A percentile compares a stretch with the other conserved stretches of the same genome.
Evolutionary conservation across 2,888 invertebrate genomes (phyloP).

Genomic region (Ctena decussata): DNA sequence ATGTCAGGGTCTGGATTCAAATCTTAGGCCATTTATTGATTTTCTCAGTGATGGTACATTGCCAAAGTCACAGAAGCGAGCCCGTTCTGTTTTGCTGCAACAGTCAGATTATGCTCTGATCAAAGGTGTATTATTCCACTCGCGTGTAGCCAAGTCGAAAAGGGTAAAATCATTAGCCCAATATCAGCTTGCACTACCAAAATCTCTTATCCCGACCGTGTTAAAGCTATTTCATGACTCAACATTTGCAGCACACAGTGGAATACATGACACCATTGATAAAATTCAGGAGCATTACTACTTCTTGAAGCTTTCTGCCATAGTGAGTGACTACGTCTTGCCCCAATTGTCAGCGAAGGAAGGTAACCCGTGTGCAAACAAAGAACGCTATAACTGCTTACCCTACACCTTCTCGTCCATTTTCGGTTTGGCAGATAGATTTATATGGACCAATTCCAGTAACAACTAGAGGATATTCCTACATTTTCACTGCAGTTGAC

Average conservation of each 20-base stretch:
- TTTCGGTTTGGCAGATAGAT: conserved; percentile 63
- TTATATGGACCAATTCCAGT: conserved; percentile 51
- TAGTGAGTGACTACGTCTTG: conserved; percentile 43
- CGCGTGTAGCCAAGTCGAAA: conserved; percentile 1
- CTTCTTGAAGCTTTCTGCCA: conserved; percentile 26
- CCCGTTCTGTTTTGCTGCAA: conserved; percentile 33
- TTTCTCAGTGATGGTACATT: conserved; percentile 28
- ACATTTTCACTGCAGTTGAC: conserved; percentile 57
- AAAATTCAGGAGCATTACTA: conserved; percentile 48
- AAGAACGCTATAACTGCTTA: conserved; percentile 46
- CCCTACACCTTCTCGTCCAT: conserved; percentile 46
- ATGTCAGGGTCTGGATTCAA: conserved; percentile 31
- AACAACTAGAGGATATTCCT: conserved; percentile 34
- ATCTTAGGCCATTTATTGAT: conserved; percentile 27
- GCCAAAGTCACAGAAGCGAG: conserved; percentile 38
- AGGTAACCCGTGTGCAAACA: conserved; percentile 22
- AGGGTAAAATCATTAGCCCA: conserved; percentile 5
- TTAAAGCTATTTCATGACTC: conserved; percentile 39
- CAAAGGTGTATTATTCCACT: conserved; percentile 32
- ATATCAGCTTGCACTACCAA: conserved; percentile 37
- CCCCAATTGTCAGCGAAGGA: conserved; percentile 35
- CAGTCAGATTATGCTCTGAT: conserved; percentile 34
- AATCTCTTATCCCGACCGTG: conserved; percentile 18
- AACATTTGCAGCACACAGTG: conserved; percentile 44
- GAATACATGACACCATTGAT: conserved; percentile 50